Evolutionary conservation across 2,797 vertebrate genomes (phyloP), one percentile per base, ranked within the genome.

Genomic region (Sphaeramia orbicularis): DNA sequence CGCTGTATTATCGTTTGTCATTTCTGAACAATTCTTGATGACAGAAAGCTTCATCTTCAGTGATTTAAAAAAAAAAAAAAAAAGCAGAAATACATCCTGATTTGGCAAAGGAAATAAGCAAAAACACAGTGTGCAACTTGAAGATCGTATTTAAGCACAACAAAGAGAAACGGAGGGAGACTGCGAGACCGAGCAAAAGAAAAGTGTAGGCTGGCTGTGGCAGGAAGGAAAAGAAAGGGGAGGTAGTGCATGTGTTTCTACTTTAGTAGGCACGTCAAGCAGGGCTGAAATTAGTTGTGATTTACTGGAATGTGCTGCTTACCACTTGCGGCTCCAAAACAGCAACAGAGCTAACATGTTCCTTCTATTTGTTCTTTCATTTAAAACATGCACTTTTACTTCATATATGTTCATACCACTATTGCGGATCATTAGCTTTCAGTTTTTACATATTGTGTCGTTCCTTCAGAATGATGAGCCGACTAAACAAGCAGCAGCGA

Each of bases 241-340:
- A 82, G 66, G 79, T 52, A 60, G 81, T 74, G 80, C 88, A 87
- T 80, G 43, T 85, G 83, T 86, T 93, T 89, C 85, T 83, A 86
- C 82, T 92, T 92, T 90, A 91, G 83, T 77, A 78, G 49, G 88
- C 78, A 80, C 73, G 86, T 90, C 85, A 82, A 81, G 85, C 87
- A 74, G 86, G 75, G 82, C 84, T 90, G 88, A 91, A 92, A 89
- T 91, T 83, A 78, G 72, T 85, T 87, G 84, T 89, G 84, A 89
- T 93, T 94, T 92, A 93, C 88, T 88, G 91, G 92, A 92, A 93
- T 91, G 89, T 88, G 78, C 88, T 87, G 85, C 86, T 92, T 84
- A 74, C 90, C 58, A 56, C 81, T 86, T 72, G 74, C 65, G 57
- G 50, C 75, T 86, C 66, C 63, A 73, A 64, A 81, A 82, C 81